Conservation (phyloP, 2,797 vertebrate species). For the Gallirallus australis region DNA sequence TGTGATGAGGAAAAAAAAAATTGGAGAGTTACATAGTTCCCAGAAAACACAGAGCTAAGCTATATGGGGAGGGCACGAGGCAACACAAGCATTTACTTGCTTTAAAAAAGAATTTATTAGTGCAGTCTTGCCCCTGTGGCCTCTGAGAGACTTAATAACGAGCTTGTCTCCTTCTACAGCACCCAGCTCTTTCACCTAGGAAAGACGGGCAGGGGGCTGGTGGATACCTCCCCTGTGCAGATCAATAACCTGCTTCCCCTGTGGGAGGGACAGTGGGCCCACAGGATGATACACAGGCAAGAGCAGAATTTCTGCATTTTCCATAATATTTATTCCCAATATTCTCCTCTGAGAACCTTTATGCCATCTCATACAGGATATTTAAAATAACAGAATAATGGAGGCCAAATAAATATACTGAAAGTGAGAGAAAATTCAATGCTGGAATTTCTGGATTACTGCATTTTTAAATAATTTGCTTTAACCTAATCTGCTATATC, state of each 20-base stretch:
- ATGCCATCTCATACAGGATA: rapidly evolving
- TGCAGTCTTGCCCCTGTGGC: neutral
- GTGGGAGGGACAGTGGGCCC: rapidly evolving
- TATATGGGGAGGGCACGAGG: neutral
- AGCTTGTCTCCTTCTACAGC: neutral
- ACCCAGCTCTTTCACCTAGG: neutral
- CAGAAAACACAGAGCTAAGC: neutral
- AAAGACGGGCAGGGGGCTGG: neutral
- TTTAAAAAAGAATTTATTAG: slow-evolving; percentile 22
- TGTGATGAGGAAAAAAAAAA: neutral
- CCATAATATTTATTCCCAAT: neutral
- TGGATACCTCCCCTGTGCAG: neutral
- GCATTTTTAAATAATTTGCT: neutral
- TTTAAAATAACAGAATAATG: neutral
- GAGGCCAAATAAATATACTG: neutral
- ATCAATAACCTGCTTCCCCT: neutral
- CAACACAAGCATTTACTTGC: neutral
- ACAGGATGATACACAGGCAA: rapidly evolving
- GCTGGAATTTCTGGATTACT: neutral
- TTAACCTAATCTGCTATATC: neutral
- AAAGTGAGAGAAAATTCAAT: neutral
- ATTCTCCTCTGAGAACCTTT: neutral
- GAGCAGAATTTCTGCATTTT: neutral
- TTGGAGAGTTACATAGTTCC: neutral
- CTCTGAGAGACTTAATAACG: neutral